Conservation (phyloP, 2,888 invertebrate species). For the Cryptophagus acutangulus region DNA sequence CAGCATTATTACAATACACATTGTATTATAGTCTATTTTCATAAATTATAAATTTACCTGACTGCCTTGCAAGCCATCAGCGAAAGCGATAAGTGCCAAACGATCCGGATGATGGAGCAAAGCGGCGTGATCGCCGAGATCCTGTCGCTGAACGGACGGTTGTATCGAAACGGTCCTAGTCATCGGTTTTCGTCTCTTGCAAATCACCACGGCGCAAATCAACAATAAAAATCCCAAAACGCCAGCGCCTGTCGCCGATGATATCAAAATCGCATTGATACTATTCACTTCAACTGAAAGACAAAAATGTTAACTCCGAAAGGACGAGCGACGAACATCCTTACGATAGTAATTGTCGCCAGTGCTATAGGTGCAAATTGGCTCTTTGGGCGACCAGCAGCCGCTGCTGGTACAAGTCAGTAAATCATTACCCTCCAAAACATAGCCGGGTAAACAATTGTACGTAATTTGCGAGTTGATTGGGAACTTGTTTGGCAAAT, state of each 20-base stretch:
- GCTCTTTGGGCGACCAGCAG: conserved; percentile 43
- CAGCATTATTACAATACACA: no score
- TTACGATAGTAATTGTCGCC: conserved; percentile 35
- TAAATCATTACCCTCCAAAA: conserved; percentile 41
- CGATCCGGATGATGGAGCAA: conserved; percentile 50
- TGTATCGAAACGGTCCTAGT: conserved; percentile 37
- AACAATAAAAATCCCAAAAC: conserved; percentile 42
- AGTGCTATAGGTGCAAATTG: conserved; percentile 29
- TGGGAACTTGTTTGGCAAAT: conserved; percentile 36
- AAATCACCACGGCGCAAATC: conserved; percentile 43
- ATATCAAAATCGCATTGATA: conserved; percentile 37
- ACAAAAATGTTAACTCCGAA: conserved; percentile 5
- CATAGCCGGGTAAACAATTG: conserved; percentile 45
- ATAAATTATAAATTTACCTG: conserved; percentile 35
- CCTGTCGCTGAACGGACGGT: conserved; percentile 33
- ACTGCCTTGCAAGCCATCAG: conserved; percentile 48
- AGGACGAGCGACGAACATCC: conserved; percentile 10
- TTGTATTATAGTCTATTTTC: no score
- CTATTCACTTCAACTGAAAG: conserved; percentile 36
- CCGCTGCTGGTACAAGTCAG: conserved; percentile 43
- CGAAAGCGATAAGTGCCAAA: conserved; percentile 52
- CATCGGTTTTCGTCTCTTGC: conserved; percentile 39
- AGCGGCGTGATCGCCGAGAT: conserved; percentile 40
- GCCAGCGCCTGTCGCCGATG: conserved; percentile 45
- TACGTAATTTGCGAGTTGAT: conserved; percentile 43